Evolutionary conservation across 2,888 invertebrate species (phyloP).

Genomic region (Rotaria sp.): DNA sequence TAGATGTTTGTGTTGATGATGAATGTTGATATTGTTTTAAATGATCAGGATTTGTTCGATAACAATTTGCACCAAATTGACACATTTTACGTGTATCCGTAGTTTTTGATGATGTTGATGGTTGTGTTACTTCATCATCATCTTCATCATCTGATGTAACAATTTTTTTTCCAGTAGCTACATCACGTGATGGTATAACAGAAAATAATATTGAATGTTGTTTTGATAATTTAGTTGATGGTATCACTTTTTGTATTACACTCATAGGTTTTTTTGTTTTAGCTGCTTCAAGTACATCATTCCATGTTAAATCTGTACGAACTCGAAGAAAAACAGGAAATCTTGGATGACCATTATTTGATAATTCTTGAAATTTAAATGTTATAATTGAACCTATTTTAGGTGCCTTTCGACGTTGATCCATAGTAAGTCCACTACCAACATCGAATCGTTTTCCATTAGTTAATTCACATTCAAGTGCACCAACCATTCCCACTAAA

Average conservation of each 20-base stretch:
- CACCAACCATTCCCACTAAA: constrained; percentile 45
- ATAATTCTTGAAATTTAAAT: constrained; percentile 52
- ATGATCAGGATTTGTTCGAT: constrained; percentile 22
- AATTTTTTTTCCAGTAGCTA: not conserved
- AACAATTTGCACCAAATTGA: not conserved
- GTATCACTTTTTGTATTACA: not conserved
- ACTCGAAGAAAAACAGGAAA: constrained; percentile 49
- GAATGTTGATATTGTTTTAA: constrained; percentile 7
- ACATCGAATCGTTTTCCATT: constrained; percentile 50
- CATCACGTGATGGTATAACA: constrained; percentile 28
- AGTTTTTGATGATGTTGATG: not conserved
- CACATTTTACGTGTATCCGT: not conserved
- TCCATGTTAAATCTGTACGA: constrained; percentile 19
- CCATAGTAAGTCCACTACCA: constrained; percentile 44
- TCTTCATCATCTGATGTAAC: constrained; percentile 22
- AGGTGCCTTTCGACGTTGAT: constrained; percentile 47
- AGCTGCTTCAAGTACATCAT: constrained; percentile 20
- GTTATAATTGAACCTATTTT: constrained; percentile 52
- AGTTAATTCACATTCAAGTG: constrained; percentile 49
- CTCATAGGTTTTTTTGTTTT: constrained; percentile 46
- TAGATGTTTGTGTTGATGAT: not conserved
- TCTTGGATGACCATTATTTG: constrained; percentile 49
- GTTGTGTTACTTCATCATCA: not conserved
- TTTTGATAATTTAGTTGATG: constrained; percentile 39
- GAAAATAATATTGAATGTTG: constrained; percentile 18